Evolutionary conservation across 2,888 invertebrate species (phyloP).

Genomic region (Escarpia spicata): DNA sequence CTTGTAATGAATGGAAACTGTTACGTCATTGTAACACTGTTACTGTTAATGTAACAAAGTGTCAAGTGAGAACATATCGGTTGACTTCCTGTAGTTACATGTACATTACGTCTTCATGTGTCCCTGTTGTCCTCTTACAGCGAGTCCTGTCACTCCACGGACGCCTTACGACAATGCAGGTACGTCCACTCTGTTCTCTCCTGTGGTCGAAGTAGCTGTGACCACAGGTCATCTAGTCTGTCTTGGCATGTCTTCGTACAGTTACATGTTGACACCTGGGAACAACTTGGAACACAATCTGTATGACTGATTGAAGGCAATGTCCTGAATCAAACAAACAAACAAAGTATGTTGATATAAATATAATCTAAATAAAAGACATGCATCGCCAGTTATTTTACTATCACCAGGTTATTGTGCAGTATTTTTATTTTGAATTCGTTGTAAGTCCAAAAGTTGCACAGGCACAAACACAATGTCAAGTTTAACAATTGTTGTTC

Average conservation of each 20-base stretch:
- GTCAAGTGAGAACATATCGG: no score
- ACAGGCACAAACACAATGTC: no score
- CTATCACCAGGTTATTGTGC: neutral
- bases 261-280: neutral
- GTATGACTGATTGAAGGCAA: neutral
- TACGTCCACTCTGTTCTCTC: constrained; percentile 36
- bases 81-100: neutral
- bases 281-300: neutral
- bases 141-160: constrained; percentile 83
- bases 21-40: no score
- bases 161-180: constrained; percentile 84
- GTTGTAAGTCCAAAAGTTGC: neutral
- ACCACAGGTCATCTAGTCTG: neutral
- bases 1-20: no score
- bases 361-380: neutral
- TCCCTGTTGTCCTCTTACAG: neutral
- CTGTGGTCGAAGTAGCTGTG: neutral
- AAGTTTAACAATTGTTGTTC: no score
- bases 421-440: neutral
- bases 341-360: neutral
- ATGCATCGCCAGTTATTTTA: neutral
- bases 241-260: neutral
- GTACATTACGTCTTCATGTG: neutral
- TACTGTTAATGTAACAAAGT: no score
- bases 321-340: neutral